A percentile compares a stretch with the other conserved stretches of the same genome.
Evolutionary conservation across 2,888 invertebrate genomes (phyloP).

Genomic region (Agapostemon virescens): DNA sequence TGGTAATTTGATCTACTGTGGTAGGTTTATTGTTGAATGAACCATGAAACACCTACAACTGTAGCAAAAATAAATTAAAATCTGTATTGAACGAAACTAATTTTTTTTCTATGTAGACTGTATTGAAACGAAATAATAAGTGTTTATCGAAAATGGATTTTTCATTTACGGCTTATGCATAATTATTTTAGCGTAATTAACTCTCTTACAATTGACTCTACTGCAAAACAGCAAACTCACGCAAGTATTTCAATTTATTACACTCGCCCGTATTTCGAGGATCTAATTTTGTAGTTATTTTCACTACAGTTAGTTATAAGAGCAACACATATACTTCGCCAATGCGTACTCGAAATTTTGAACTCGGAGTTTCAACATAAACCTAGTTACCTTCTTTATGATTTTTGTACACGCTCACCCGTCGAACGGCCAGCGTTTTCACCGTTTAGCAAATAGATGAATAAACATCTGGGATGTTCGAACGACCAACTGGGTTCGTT

Average conservation of each 20-base stretch:
- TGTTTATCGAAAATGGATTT: too few species aligned
- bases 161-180: too few species aligned
- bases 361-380: not conserved
- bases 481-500: slow-evolving; percentile 1
- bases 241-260: not conserved
- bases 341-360: not conserved
- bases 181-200: not conserved
- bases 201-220: not conserved
- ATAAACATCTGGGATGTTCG: slow-evolving; percentile 3
- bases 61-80: too few species aligned
- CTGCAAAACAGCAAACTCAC: not conserved
- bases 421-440: not conserved
- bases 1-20: too few species aligned
- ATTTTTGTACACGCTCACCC: not conserved
- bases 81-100: too few species aligned
- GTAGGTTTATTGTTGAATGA: too few species aligned
- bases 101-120: too few species aligned
- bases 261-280: not conserved
- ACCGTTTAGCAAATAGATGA: slow-evolving; percentile 12
- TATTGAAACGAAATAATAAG: too few species aligned
- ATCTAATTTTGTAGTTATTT: not conserved
- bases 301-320: not conserved
- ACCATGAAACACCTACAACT: too few species aligned
- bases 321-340: not conserved
- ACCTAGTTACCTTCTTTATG: not conserved